phyloP scores from a whole-genome alignment of 53 echinoderm and acorn worm species.

The Echinometra lucunter region DNA sequence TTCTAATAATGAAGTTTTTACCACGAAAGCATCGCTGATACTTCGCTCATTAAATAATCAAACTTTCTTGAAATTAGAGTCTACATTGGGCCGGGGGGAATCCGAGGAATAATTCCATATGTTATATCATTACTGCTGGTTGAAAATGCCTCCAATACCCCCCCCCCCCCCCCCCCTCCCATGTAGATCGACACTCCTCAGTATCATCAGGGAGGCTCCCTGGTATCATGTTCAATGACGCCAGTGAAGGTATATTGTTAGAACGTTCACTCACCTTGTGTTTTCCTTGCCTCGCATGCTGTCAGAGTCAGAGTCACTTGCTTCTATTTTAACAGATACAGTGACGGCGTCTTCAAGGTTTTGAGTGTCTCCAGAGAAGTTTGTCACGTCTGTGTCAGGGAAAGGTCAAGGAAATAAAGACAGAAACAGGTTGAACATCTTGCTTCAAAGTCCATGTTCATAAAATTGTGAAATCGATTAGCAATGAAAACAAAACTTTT shows the following conservation, averaged over 20 bases:
- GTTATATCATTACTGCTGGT: no score
- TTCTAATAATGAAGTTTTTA: no score
- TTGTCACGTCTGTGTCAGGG: constrained; percentile 45
- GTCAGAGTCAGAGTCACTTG: not conserved
- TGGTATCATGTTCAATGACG: not conserved
- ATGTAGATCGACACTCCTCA: not conserved
- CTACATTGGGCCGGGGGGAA: no score
- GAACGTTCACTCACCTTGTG: constrained; percentile 34
- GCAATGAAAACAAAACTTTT: no score
- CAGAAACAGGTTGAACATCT: not conserved
- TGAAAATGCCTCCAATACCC: no score
- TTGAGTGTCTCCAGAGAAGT: constrained; percentile 49
- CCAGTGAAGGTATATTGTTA: not conserved
- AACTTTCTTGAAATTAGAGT: no score
- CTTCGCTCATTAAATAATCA: no score
- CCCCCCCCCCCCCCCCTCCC: no score
- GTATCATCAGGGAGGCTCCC: not conserved
- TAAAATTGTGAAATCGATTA: not conserved
- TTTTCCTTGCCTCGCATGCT: constrained; percentile 54
- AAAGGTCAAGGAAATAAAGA: not conserved
- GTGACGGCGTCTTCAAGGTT: constrained; percentile 49
- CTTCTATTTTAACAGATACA: constrained; percentile 31
- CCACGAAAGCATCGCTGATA: no score
- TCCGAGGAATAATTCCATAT: no score
- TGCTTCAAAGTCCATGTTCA: not conserved